Evolutionary conservation across 2,113 vertebrate species (phyloP).

Genomic region (Nematolebias whitei): DNA sequence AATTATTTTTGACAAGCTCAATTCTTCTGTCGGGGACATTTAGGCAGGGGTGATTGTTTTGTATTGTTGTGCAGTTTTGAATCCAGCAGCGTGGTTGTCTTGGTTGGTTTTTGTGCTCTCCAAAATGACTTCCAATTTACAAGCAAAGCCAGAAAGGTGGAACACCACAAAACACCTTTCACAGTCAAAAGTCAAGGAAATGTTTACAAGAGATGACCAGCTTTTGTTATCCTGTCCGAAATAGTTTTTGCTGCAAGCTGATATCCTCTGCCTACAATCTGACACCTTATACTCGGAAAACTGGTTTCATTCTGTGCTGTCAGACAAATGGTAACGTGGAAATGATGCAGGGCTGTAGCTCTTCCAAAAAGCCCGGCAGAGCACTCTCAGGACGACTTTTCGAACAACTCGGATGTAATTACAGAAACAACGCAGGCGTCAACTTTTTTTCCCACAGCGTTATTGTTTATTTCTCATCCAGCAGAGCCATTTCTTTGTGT

Average conservation of each 20-base stretch:
- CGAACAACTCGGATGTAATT: constrained; percentile 62
- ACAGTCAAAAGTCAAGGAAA: constrained; percentile 33
- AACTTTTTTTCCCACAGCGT: constrained; percentile 20
- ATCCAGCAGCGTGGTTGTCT: constrained; percentile 9
- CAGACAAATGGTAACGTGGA: constrained; percentile 38
- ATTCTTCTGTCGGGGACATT: constrained; percentile 18
- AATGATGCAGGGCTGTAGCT: constrained; percentile 8
- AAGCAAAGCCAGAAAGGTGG: background rate
- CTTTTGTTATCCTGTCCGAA: background rate
- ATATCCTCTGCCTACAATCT: constrained; percentile 17
- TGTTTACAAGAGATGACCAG: constrained; percentile 4
- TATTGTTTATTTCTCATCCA: constrained; percentile 46
- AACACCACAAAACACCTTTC: constrained; percentile 20
- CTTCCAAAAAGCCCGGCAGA: constrained; percentile 21
- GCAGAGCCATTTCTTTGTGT: constrained; percentile 33
- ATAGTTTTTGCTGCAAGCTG: constrained; percentile 11
- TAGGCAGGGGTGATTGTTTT: constrained; percentile 1
- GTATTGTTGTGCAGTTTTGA: constrained; percentile 8
- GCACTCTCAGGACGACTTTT: constrained; percentile 45
- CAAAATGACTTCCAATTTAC: constrained; percentile 25
- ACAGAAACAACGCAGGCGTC: constrained; percentile 54
- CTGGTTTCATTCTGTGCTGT: constrained; percentile 22
- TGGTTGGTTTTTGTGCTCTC: constrained; percentile 17
- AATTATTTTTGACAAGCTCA: constrained; percentile 20
- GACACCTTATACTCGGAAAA: constrained; percentile 17